Evolutionary conservation across 1,140 invertebrate genomes (phyloP), one percentile per base, ranked within the genome.

Genomic region (Samia ricini): DNA sequence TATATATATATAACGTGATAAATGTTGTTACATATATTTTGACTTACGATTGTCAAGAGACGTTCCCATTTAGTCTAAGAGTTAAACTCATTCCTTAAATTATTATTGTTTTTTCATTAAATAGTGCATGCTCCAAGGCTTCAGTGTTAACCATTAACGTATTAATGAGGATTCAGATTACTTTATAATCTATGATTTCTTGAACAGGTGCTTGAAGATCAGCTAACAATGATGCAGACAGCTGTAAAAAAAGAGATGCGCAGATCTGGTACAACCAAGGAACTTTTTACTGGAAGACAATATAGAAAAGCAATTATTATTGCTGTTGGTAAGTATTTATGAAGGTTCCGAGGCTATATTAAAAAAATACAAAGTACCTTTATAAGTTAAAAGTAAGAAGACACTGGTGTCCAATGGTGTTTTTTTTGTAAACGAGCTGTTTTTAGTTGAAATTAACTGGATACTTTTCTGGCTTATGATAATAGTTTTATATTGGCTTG

Each of bases 271-370:
- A 78, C 88, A 0, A 60, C 92, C 2, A 65, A 79, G 51, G 92
- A 94, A 70, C 74, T 94, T 19, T 82, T 93, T 5, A 88, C 78
- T 2, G 91, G 89, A 0, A 81, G 81, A 1, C 91, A 86, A 15
- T 94, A 94, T 72, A 76, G 92, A 15, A 92, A 91, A 63, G 94
- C 93, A 0, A 66, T 83, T 4, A 71, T 80, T 54, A 70, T 83
- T 51, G 26, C 64, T 60, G 26, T 63, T 19, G 73, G 79, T 85
- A 68, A 66, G 61, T 71, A 56, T 50, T 6, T 51, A 29, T 56
- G 55, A 26, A 58, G 1, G 7, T 22, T 8, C 20, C n/a, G 8
- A 52, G 21, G 5, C n/a, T n/a, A 52, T 20, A 19, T 51, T 51
- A 51, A 0, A 1, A 21, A n/a, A 29, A 29, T 29, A 29, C 4